Evolutionary conservation across 2,797 vertebrate species (phyloP).

Genomic region (Brotula barbata): DNA sequence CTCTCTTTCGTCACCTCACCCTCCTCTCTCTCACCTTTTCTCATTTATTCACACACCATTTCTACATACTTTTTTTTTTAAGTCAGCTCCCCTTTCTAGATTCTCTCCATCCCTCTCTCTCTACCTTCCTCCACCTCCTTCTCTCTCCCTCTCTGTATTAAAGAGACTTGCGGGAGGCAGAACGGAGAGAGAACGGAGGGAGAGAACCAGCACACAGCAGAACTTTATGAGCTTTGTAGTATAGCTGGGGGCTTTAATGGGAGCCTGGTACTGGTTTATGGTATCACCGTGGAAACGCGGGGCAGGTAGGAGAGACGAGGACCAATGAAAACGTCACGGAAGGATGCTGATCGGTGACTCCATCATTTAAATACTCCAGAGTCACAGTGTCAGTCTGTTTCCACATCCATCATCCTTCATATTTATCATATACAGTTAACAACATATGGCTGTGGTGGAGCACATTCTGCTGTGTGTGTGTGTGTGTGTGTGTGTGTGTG

Average conservation of each 20-base stretch:
- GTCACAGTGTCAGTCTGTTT: too few relatives aligned
- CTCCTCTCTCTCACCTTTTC: too few relatives aligned
- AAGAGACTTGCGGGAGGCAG: constrained; percentile 20
- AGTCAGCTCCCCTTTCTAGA: too few relatives aligned
- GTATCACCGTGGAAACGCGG: constrained; percentile 12
- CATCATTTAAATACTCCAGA: too few relatives aligned
- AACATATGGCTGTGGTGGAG: too few relatives aligned
- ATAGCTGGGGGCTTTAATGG: constrained; percentile 24
- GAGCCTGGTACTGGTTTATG: constrained; percentile 27
- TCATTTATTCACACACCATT: too few relatives aligned
- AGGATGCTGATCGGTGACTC: background rate
- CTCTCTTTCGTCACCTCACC: background rate
- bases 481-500: too few relatives aligned
- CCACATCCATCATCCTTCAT: too few relatives aligned
- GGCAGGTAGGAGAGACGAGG: background rate
- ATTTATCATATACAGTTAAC: too few relatives aligned
- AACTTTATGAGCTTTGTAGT: constrained; percentile 35
- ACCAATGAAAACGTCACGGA: background rate
- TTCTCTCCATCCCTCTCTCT: background rate
- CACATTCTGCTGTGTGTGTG: too few relatives aligned
- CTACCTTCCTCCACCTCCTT: background rate
- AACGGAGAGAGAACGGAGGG: constrained; percentile 22
- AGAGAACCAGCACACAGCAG: constrained; percentile 14
- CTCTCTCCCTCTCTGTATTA: background rate
- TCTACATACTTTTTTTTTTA: too few relatives aligned